Evolutionary conservation across 2,888 invertebrate species (phyloP).

Genomic region (Pilophorus perplexus): DNA sequence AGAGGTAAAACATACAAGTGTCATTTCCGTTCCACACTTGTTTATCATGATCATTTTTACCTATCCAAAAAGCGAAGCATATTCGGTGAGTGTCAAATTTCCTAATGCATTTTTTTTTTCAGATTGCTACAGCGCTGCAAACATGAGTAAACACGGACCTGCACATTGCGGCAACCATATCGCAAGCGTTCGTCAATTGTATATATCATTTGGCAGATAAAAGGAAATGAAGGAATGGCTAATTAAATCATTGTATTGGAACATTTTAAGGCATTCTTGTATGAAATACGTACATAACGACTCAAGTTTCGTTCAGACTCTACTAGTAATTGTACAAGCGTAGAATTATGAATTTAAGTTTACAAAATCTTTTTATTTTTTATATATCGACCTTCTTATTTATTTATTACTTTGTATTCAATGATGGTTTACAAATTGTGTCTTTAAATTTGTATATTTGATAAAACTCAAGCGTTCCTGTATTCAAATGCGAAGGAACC

Average conservation of each 20-base stretch:
- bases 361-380: background rate
- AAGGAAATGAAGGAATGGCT: slow-evolving; percentile 31
- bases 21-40: no score
- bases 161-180: slow-evolving; percentile 45
- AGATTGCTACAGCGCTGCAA: slow-evolving; percentile 48
- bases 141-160: slow-evolving; percentile 48
- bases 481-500: no score
- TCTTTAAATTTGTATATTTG: background rate
- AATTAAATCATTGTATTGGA: background rate
- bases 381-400: background rate
- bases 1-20: slow-evolving; percentile 57
- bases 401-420: background rate
- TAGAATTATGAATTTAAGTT: background rate
- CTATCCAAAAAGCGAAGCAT: no score
- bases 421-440: background rate
- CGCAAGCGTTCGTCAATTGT: slow-evolving; percentile 46
- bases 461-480: slow-evolving; percentile 10
- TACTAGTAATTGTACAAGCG: background rate
- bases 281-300: background rate
- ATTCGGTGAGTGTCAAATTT: no score
- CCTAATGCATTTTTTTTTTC: slow-evolving; percentile 20
- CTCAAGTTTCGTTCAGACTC: background rate
- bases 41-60: no score
- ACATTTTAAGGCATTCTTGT: background rate
- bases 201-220: slow-evolving; percentile 46